Evolutionary conservation across 2,113 vertebrate genomes (phyloP).

Genomic region (Urocitellus parryii): DNA sequence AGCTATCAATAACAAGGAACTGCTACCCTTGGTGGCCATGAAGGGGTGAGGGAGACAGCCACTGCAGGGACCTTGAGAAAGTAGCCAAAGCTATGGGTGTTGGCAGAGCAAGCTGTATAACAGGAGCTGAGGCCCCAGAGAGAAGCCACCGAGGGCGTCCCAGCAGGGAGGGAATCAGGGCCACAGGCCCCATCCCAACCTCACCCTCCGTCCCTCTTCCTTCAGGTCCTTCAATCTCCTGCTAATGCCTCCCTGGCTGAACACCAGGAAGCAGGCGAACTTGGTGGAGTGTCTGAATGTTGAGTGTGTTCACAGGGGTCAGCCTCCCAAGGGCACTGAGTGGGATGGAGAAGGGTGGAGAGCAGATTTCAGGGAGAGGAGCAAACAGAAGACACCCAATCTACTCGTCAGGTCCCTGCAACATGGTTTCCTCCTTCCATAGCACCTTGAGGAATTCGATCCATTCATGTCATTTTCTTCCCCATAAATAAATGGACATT

Average conservation of each 20-base stretch:
- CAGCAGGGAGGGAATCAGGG: background rate
- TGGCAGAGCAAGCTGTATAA: no score
- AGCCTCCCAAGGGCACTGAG: background rate
- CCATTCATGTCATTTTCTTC: background rate
- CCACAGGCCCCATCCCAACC: fast-evolving
- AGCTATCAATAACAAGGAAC: background rate
- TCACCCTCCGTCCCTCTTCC: no score
- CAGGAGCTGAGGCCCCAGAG: background rate
- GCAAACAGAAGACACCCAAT: background rate
- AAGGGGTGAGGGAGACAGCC: background rate
- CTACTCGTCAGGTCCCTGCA: fast-evolving
- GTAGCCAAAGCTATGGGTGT: background rate
- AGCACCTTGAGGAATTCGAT: background rate
- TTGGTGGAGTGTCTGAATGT: fast-evolving
- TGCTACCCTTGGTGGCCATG: background rate
- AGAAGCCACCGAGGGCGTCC: no score
- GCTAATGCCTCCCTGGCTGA: background rate
- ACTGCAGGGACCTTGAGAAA: background rate
- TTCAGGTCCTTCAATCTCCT: background rate
- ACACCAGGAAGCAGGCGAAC: background rate
- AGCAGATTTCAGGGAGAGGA: fast-evolving
- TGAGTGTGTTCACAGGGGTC: background rate
- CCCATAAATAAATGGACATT: background rate
- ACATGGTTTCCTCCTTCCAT: background rate
- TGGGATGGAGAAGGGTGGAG: background rate